A percentile compares a stretch with the other conserved stretches of the same genome.
Evolutionary conservation across 2,797 vertebrate genomes (phyloP).

Genomic region (Megaceryle alcyon): DNA sequence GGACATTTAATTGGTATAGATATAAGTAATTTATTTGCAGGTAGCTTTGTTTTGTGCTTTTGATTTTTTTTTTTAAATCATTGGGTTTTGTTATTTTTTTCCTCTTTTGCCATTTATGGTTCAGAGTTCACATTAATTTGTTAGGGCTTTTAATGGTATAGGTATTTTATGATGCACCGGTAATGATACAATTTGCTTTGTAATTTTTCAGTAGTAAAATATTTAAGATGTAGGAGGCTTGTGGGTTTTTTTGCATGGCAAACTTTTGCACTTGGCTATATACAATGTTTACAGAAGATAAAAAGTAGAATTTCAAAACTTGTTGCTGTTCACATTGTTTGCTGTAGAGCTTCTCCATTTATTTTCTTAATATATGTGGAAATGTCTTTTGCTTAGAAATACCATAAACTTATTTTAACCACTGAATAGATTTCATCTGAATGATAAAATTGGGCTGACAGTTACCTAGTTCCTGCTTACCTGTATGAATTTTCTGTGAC

Average conservation of each 20-base stretch:
- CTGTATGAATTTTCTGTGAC: neutral
- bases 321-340: neutral
- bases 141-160: neutral
- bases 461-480: neutral
- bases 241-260: neutral
- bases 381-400: neutral
- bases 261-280: neutral
- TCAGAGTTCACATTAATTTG: neutral
- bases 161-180: neutral
- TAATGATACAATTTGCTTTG: neutral
- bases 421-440: neutral
- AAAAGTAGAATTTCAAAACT: neutral
- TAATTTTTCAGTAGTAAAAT: neutral
- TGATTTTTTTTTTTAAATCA: too few species aligned
- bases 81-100: too few species aligned
- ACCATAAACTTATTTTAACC: neutral
- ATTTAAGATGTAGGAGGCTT: neutral
- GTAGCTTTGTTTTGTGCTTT: neutral
- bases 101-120: neutral
- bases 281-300: neutral
- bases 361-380: neutral
- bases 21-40: neutral
- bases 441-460: neutral
- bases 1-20: neutral
- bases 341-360: neutral